Conservation (phyloP, 2,113 vertebrate species). For the Toxostoma redivivum region DNA sequence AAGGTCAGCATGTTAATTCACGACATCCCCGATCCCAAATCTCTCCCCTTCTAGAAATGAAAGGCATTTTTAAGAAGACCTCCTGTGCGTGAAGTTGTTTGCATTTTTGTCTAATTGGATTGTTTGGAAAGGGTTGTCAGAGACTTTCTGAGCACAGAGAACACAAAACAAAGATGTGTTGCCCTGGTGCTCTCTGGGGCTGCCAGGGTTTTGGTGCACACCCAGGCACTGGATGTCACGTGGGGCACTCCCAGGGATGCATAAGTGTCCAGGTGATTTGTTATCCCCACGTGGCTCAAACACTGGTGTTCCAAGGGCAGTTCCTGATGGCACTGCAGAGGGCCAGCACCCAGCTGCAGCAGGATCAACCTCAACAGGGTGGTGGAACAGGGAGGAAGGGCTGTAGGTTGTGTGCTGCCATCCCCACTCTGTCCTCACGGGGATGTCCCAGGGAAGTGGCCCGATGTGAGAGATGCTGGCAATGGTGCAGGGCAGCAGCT, state of each 20-base stretch:
- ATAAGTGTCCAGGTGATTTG: background rate
- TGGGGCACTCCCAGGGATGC: background rate
- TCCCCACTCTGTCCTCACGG: background rate
- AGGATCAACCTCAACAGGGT: background rate
- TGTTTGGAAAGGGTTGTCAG: constrained; percentile 32
- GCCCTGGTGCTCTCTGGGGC: background rate
- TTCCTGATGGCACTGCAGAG: background rate
- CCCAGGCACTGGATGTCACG: background rate
- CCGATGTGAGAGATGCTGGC: fast-evolving
- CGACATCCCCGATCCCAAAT: constrained; percentile 22
- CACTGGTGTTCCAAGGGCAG: background rate
- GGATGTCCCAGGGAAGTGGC: background rate
- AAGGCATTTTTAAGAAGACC: constrained; percentile 50
- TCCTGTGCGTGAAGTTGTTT: constrained; percentile 22
- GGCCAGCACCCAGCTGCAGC: background rate
- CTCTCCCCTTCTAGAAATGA: background rate
- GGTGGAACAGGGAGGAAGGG: background rate
- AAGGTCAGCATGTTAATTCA: constrained; percentile 59
- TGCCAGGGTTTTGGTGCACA: background rate
- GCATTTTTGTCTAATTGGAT: constrained; percentile 10
- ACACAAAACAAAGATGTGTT: background rate
- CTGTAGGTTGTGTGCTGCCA: fast-evolving
- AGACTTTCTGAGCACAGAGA: background rate
- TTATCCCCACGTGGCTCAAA: fast-evolving
- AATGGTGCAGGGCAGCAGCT: fast-evolving